Evolutionary conservation across 2,888 invertebrate species (phyloP).

Genomic region (Caenorhabditis wallacei): DNA sequence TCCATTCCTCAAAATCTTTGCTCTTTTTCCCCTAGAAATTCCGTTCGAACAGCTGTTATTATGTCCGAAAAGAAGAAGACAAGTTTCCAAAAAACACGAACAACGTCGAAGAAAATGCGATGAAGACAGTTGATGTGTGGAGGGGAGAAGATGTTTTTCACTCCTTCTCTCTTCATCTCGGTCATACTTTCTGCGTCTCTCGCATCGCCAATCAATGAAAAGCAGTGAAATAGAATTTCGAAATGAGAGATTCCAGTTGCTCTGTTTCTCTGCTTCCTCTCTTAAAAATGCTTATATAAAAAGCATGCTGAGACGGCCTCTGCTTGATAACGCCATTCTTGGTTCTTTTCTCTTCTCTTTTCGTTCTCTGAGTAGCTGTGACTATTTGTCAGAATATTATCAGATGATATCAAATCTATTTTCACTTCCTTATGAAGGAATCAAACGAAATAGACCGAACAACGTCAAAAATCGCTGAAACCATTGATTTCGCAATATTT

Average conservation of each 20-base stretch:
- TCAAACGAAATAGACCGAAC: neutral
- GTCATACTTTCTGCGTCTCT: conserved; percentile 48
- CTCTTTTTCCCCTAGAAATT: conserved; percentile 11
- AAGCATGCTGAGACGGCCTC: conserved; percentile 5
- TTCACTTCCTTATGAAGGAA: conserved; percentile 1
- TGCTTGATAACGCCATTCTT: conserved; percentile 35
- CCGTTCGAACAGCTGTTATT: conserved; percentile 22
- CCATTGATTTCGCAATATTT: conserved; percentile 30
- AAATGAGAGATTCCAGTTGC: conserved; percentile 4
- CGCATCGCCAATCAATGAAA: conserved; percentile 36
- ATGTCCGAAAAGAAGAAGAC: conserved; percentile 11
- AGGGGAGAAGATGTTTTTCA: conserved; percentile 18
- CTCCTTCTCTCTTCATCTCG: conserved; percentile 1
- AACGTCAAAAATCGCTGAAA: neutral
- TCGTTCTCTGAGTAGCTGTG: conserved; percentile 11
- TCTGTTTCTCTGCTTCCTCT: conserved; percentile 24
- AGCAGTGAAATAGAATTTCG: conserved; percentile 15
- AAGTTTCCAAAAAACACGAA: conserved; percentile 16
- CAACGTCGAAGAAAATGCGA: conserved; percentile 5
- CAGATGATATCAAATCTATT: neutral
- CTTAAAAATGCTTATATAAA: conserved; percentile 13
- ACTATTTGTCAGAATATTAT: neutral
- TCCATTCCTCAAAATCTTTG: conserved; percentile 31
- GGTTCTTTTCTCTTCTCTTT: conserved; percentile 11
- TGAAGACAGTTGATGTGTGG: neutral